Evolutionary conservation across 1,140 invertebrate species (phyloP).

Genomic region (Drosophila truncata): DNA sequence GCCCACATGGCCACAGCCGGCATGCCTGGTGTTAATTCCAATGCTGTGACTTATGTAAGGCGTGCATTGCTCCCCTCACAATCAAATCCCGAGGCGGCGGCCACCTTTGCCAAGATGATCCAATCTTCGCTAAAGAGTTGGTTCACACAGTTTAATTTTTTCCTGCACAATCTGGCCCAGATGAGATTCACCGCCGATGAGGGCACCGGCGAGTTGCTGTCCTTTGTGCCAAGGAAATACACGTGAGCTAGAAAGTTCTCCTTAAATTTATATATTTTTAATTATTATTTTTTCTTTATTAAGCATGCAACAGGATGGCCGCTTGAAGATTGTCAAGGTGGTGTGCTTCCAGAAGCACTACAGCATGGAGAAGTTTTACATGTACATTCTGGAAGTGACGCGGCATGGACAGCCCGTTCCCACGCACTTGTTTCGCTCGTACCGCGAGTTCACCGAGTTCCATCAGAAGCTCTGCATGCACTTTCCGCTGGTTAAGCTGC

Average conservation of each 20-base stretch:
- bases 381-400: slow-evolving; percentile 96
- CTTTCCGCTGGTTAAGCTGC: slow-evolving; percentile 95
- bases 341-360: slow-evolving; percentile 97
- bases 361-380: slow-evolving; percentile 99
- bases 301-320: slow-evolving; percentile 95
- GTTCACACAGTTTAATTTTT: slow-evolving; percentile 99
- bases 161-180: slow-evolving; percentile 98
- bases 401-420: slow-evolving; percentile 94
- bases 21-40: slow-evolving; percentile 96
- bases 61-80: slow-evolving; percentile 94
- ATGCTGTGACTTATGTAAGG: slow-evolving; percentile 97
- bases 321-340: slow-evolving; percentile 94
- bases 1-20: slow-evolving; percentile 97
- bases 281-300: slow-evolving; percentile 48
- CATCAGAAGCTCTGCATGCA: slow-evolving; percentile 97
- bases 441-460: slow-evolving; percentile 98
- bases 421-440: slow-evolving; percentile 95
- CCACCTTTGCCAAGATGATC: slow-evolving; percentile 96
- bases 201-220: slow-evolving; percentile 92
- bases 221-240: slow-evolving; percentile 97
- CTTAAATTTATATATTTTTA: background rate
- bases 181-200: slow-evolving; percentile 95
- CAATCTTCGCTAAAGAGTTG: slow-evolving; percentile 94
- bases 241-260: slow-evolving; percentile 88
- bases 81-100: slow-evolving; percentile 97